Evolutionary conservation across 2,113 vertebrate genomes (phyloP).

Genomic region (Eurystomus gularis): DNA sequence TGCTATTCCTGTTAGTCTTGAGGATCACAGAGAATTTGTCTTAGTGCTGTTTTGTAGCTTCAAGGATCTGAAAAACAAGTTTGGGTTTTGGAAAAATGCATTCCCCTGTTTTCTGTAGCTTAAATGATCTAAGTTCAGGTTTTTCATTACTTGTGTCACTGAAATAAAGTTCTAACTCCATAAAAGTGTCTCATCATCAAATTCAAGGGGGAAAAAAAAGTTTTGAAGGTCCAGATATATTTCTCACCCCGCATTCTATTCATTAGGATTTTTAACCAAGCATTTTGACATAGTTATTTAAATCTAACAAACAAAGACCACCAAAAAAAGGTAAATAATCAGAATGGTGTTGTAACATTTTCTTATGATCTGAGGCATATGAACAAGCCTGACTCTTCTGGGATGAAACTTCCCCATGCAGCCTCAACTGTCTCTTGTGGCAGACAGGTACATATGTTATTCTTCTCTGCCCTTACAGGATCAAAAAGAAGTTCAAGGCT

Average conservation of each 20-base stretch:
- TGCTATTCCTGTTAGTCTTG: neutral
- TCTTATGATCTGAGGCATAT: neutral
- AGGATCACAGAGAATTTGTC: neutral
- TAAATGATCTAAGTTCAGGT: neutral
- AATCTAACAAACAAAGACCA: neutral
- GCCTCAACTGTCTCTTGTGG: neutral
- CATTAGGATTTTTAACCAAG: neutral
- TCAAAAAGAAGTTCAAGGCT: neutral
- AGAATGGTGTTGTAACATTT: neutral
- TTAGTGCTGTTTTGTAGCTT: neutral
- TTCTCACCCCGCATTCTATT: neutral
- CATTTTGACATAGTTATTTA: neutral
- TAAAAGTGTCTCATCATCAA: neutral
- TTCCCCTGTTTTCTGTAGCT: neutral
- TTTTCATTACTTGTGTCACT: neutral
- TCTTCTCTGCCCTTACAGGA: neutral
- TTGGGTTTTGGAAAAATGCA: neutral
- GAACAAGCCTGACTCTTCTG: neutral
- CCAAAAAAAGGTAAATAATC: neutral
- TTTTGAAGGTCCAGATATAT: neutral
- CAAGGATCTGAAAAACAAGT: neutral
- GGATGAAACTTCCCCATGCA: neutral
- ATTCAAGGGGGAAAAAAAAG: neutral
- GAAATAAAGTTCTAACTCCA: neutral
- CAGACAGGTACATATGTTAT: neutral